phyloP scores from a whole-genome alignment of 2,888 invertebrate species.

The Brachyopa scutellaris region DNA sequence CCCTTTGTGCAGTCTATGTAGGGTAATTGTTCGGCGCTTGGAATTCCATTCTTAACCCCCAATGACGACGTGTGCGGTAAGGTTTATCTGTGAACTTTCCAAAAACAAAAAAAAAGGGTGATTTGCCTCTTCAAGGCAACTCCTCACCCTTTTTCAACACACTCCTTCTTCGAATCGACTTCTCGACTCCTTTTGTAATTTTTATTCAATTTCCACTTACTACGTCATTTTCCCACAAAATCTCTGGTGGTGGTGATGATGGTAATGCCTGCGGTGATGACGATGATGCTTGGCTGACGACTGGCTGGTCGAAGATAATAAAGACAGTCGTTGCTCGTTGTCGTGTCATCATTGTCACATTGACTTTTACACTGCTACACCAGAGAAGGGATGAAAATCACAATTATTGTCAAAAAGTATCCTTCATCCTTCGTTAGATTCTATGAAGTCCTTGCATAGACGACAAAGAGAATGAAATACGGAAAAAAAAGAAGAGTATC shows the following conservation, averaged over 20 bases:
- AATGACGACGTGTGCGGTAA: slow-evolving; percentile 60
- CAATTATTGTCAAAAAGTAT: slow-evolving; percentile 53
- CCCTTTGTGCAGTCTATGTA: too few species aligned
- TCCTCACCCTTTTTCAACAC: slow-evolving; percentile 25
- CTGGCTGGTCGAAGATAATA: slow-evolving; percentile 69
- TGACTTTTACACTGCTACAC: slow-evolving; percentile 47
- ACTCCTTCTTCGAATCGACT: too few species aligned
- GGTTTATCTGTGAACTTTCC: too few species aligned
- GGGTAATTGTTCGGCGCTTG: too few species aligned
- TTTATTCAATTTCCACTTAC: slow-evolving; percentile 62
- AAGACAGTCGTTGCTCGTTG: slow-evolving; percentile 68
- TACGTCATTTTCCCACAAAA: slow-evolving; percentile 47
- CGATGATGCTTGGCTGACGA: slow-evolving; percentile 34
- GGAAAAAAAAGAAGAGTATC: too few species aligned
- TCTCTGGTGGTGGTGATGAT: slow-evolving; percentile 29
- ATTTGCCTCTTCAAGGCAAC: slow-evolving; percentile 58
- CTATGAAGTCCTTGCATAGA: neutral
- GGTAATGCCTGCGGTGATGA: slow-evolving; percentile 14
- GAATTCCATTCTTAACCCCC: too few species aligned
- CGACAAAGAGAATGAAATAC: too few species aligned
- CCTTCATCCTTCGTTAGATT: slow-evolving; percentile 22
- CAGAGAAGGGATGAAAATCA: neutral
- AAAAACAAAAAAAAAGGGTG: slow-evolving; percentile 19
- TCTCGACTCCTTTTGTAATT: slow-evolving; percentile 54
- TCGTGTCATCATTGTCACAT: slow-evolving; percentile 49